Evolutionary conservation across 2,113 vertebrate genomes (phyloP).

Genomic region (Oxygymnocypris stewartii): DNA sequence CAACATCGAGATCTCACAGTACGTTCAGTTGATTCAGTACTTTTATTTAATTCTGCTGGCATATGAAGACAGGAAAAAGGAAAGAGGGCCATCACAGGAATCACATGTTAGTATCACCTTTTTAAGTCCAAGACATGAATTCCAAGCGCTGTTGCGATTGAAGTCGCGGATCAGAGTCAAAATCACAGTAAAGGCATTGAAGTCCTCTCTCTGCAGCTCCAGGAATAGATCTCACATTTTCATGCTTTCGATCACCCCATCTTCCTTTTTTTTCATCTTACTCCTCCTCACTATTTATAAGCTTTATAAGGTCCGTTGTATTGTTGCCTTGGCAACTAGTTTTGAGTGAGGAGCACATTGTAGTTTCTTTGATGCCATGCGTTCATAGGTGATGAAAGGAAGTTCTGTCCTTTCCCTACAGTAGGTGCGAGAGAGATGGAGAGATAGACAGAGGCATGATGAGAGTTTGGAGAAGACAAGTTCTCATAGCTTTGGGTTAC

Average conservation of each 20-base stretch:
- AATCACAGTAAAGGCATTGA: conserved; percentile 19
- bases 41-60: conserved; percentile 15
- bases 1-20: conserved; percentile 1
- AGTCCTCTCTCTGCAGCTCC: conserved; percentile 47
- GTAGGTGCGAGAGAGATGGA: conserved; percentile 16
- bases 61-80: background rate
- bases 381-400: conserved; percentile 56
- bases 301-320: conserved; percentile 72
- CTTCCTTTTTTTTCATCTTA: conserved; percentile 46
- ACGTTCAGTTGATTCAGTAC: background rate
- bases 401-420: conserved; percentile 44
- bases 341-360: conserved; percentile 50
- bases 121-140: conserved; percentile 14
- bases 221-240: conserved; percentile 64
- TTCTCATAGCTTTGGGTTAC: conserved; percentile 24
- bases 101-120: conserved; percentile 21
- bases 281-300: conserved; percentile 68
- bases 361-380: conserved; percentile 62
- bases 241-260: conserved; percentile 52
- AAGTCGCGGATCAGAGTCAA: conserved; percentile 13
- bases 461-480: background rate
- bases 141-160: background rate
- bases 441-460: conserved; percentile 39
- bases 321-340: conserved; percentile 76
- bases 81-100: background rate